Percentiles rank a stretch among this genome's conserved stretches.
Conservation (phyloP, 2,113 vertebrate genomes). For the Xerus inauris region DNA sequence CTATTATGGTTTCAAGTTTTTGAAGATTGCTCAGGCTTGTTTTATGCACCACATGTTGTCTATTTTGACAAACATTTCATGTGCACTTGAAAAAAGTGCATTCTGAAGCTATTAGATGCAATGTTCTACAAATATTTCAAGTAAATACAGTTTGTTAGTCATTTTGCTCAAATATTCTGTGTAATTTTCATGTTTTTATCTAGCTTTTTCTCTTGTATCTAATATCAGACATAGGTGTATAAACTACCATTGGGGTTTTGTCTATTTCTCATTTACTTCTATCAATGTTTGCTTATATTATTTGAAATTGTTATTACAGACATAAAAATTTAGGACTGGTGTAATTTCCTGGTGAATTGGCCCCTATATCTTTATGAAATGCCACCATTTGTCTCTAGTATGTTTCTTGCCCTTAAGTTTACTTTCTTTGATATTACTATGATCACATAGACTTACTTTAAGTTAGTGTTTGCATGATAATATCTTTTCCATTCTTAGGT, state of each 20-base stretch:
- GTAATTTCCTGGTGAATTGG: not conserved
- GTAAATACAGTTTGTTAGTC: not conserved
- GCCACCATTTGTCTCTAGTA: not conserved
- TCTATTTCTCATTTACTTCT: not conserved
- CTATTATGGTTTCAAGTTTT: not conserved
- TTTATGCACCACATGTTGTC: not conserved
- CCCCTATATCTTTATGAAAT: not conserved
- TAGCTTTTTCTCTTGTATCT: not conserved
- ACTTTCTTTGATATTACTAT: not conserved
- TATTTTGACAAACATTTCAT: slow-evolving; percentile 4
- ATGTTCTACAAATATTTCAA: not conserved
- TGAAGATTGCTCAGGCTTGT: not conserved
- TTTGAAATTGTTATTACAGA: not conserved
- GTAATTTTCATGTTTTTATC: not conserved
- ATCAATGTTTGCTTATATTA: not conserved
- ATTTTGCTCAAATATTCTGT: slow-evolving; percentile 12
- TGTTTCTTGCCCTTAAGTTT: not conserved
- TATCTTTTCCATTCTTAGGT: not conserved
- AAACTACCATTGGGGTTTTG: not conserved
- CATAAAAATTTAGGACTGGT: not conserved
- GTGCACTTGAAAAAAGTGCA: not conserved
- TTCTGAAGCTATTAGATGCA: not conserved
- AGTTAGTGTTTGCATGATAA: not conserved
- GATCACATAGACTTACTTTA: not conserved
- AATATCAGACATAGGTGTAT: not conserved